Percentiles rank a stretch among this genome's conserved stretches.
phyloP scores from a whole-genome alignment of 1,140 invertebrate species.

The Heliconius hewitsoni region DNA sequence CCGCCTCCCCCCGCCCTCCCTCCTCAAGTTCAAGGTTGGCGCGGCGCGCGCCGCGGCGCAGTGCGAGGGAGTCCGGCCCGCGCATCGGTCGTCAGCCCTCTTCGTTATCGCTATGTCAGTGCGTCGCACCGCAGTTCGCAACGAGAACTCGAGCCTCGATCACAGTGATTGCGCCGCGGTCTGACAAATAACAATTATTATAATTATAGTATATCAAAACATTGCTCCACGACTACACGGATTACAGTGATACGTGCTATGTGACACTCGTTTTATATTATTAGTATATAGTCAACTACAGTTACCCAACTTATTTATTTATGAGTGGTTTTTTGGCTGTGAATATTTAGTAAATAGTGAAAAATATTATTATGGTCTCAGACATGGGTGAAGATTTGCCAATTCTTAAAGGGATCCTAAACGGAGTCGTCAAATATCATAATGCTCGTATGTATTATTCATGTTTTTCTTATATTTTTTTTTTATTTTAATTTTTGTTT shows the following conservation, averaged over 20 bases:
- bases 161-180: constrained; percentile 54
- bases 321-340: constrained; percentile 71
- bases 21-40: constrained; percentile 88
- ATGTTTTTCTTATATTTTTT: constrained; percentile 15
- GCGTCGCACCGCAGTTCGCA: constrained; percentile 63
- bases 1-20: constrained; percentile 57
- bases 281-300: constrained; percentile 46
- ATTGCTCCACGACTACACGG: constrained; percentile 67
- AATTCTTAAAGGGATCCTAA: constrained; percentile 93
- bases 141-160: constrained; percentile 66
- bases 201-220: constrained; percentile 42
- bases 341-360: constrained; percentile 71
- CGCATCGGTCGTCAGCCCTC: constrained; percentile 82
- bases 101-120: constrained; percentile 72
- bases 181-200: constrained; percentile 45
- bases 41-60: constrained; percentile 84
- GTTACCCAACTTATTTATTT: constrained; percentile 75
- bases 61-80: constrained; percentile 80
- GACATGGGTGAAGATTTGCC: constrained; percentile 93
- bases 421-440: constrained; percentile 93
- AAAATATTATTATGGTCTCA: constrained; percentile 75
- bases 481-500: background rate
- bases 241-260: constrained; percentile 75
- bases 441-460: constrained; percentile 91
- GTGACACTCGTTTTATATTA: constrained; percentile 62